These are phyloP conservation scores for Gymnoscelis rufifasciata DNA, from an alignment of 2,888 invertebrate species.

Conservation along the genomic window DNA sequence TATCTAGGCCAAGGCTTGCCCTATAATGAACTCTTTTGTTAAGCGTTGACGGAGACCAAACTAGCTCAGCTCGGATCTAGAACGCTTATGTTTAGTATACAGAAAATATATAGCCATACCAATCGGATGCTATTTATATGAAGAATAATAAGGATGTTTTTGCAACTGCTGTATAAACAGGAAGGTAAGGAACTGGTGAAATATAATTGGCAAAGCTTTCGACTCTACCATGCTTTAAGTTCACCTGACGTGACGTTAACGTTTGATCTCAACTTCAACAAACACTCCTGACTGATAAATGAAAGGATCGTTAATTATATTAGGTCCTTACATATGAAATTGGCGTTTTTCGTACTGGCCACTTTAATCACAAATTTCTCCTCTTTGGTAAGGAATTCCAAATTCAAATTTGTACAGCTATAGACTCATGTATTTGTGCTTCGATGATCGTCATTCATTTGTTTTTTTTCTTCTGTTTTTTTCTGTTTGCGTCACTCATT, in stretches of 20 bases:
- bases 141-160: background rate
- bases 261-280: constrained; percentile 3
- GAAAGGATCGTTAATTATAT: no score
- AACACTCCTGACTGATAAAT: background rate
- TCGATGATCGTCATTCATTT: no score
- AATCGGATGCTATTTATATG: background rate
- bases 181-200: constrained; percentile 5
- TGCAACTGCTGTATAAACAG: constrained; percentile 2
- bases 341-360: no score
- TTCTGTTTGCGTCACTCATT: no score
- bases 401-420: no score
- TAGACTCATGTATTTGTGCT: no score
- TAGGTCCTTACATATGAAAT: no score
- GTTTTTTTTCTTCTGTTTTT: no score
- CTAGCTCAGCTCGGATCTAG: constrained; percentile 6
- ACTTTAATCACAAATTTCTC: no score
- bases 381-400: no score
- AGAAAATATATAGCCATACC: constrained; percentile 4
- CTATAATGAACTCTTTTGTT: constrained; percentile 20
- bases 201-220: constrained; percentile 10
- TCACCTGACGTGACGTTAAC: no score
- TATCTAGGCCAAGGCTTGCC: constrained; percentile 25
- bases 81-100: background rate
- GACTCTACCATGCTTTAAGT: background rate
- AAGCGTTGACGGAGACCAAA: constrained; percentile 11